Percentiles rank a stretch among this genome's conserved stretches.
phyloP scores from a whole-genome alignment of 2,113 vertebrate genomes.

The Megaceryle torquata region DNA sequence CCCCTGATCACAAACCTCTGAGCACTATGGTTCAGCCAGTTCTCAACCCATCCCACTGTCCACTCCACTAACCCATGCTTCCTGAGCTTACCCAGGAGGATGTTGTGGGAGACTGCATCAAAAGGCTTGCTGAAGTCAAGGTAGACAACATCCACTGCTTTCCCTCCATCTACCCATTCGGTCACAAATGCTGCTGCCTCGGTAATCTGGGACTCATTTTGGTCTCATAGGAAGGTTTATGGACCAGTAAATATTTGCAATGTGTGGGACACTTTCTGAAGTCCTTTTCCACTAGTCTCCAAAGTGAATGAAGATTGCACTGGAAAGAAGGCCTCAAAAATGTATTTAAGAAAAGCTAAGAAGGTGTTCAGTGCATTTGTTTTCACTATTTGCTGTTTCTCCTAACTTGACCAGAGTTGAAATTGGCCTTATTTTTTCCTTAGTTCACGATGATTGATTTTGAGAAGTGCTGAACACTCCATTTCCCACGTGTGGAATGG shows the following conservation, averaged over 20 bases:
- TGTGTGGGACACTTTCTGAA: background rate
- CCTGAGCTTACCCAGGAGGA: too few species aligned
- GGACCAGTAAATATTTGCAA: background rate
- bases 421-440: background rate
- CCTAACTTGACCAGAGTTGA: background rate
- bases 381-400: background rate
- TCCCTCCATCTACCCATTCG: too few species aligned
- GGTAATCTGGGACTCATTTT: background rate
- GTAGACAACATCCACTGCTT: too few species aligned
- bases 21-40: too few species aligned
- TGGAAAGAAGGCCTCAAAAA: background rate
- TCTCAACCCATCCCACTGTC: too few species aligned
- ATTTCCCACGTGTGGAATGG: background rate
- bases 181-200: background rate
- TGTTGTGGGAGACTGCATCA: too few species aligned
- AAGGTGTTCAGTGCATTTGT: accelerated
- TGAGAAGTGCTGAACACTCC: background rate
- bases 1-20: too few species aligned
- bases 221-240: background rate
- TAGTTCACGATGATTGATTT: background rate
- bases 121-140: too few species aligned
- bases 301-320: background rate
- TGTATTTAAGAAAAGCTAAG: background rate
- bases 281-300: background rate
- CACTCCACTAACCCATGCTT: too few species aligned